Base-by-base conservation (phyloP, 2,888 invertebrate genomes). In the Phyto melanocephala region DNA sequence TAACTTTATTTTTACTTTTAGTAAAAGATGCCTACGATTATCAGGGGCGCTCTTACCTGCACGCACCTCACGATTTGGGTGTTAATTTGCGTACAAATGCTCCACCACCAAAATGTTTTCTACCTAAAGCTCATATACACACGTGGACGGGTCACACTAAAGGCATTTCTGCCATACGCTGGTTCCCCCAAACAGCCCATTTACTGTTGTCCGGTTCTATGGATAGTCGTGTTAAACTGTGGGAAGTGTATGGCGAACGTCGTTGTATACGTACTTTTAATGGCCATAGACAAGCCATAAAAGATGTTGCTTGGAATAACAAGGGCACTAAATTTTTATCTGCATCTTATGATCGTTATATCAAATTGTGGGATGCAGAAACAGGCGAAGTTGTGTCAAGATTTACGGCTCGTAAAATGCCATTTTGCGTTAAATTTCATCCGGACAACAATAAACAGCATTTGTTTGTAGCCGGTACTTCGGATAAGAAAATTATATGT, bases 321-420 rank as follows among this genome's bases (percentile, higher is more conserved):
- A 93, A 93, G 47, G 99, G 99, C 1, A 95, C 95, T 47, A 95
- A 96, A 88, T 99, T 99, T 91, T 92, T 99, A 2, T 98, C 98
- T 0, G 98, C 99, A 50, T 98, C 98, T 0, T 99, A 98, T 92
- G 99, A 99, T 92, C 94, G 98, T 70, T 99, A 97, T 89, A 97
- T 99, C 77, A 99, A 99, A 92, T 92, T 99, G 52, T 99, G 99
- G 99, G 99, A 99, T 91, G 99, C 99, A 0, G 99, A 99, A 92
- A 97, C 97, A 0, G 99, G 99, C 56, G 94, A 94, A 85, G 97
- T 96, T 81, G 91, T 96, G 35, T 94, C 95, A 0, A 93, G 98
- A 52, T 99, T 99, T 92, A 97, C 98, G 17, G 98, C 97, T 62
- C 94, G 98, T 72, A 99, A 99, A 92, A 97, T 99, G 87, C 97